phyloP scores from a whole-genome alignment of 2,113 vertebrate genomes.

The Edolisoma coerulescens region DNA sequence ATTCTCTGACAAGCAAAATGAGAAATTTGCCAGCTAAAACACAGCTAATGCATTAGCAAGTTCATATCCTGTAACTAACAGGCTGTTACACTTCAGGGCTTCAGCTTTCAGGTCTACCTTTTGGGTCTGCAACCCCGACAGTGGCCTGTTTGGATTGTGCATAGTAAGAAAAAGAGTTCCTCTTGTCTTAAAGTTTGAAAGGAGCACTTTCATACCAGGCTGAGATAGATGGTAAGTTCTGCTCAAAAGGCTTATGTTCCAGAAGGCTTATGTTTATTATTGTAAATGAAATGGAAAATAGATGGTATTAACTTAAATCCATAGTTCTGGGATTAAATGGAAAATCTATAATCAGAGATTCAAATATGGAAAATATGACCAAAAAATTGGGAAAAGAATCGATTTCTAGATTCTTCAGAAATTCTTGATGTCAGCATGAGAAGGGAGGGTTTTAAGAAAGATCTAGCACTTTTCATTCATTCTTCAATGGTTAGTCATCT shows the following conservation, averaged over 20 bases:
- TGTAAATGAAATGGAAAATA: neutral
- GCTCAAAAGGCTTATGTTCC: neutral
- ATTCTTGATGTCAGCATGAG: neutral
- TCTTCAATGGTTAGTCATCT: neutral
- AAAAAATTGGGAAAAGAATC: neutral
- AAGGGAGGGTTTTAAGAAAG: neutral
- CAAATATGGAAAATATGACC: neutral
- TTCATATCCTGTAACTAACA: neutral
- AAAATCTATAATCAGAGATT: neutral
- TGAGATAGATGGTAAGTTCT: neutral
- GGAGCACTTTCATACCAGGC: neutral
- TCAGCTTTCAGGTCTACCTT: neutral
- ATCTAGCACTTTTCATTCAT: neutral
- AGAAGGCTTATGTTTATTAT: neutral
- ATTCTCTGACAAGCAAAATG: neutral
- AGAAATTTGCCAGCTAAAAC: neutral
- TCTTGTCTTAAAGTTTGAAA: neutral
- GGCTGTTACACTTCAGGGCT: neutral
- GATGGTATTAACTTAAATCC: neutral
- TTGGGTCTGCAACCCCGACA: neutral
- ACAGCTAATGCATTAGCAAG: neutral
- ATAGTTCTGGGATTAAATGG: neutral
- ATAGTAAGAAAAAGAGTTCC: neutral
- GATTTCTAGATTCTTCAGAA: neutral
- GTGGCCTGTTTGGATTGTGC: neutral